These are phyloP conservation scores for Tipula vernalis DNA, from an alignment of 2,888 invertebrate species.

Conservation along the genomic window DNA sequence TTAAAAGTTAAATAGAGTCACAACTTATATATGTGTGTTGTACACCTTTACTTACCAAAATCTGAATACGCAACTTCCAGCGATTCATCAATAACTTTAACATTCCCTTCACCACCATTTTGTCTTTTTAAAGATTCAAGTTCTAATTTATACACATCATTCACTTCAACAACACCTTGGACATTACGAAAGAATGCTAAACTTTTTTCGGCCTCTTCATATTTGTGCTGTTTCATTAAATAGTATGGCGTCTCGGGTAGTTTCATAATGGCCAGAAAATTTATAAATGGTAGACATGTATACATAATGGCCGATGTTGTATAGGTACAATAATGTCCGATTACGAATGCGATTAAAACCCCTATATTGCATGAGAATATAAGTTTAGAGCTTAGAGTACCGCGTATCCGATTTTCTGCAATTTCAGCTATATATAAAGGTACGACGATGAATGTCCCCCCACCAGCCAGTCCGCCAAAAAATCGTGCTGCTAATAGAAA, in stretches of 20 bases:
- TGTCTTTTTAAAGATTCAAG: conserved; percentile 24
- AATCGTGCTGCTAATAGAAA: conserved; percentile 25
- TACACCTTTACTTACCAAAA: conserved; percentile 23
- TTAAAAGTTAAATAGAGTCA: too few relatives aligned
- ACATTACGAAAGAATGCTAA: conserved; percentile 29
- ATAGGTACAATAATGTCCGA: conserved; percentile 27
- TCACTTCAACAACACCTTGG: conserved; percentile 20
- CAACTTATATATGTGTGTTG: background rate
- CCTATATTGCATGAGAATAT: conserved; percentile 29
- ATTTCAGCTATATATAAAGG: conserved; percentile 30
- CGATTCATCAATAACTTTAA: conserved; percentile 14
- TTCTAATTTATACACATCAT: conserved; percentile 25
- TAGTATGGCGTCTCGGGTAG: conserved; percentile 32
- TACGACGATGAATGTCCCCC: conserved; percentile 25
- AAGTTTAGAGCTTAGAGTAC: conserved; percentile 28
- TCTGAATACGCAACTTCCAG: conserved; percentile 22
- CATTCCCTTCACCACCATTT: conserved; percentile 17
- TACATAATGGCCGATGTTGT: conserved; percentile 23
- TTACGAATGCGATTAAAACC: conserved; percentile 24
- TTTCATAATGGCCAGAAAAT: conserved; percentile 24
- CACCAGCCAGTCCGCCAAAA: conserved; percentile 27
- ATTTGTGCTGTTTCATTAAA: conserved; percentile 21
- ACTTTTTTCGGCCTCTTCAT: conserved; percentile 27
- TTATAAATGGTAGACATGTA: conserved; percentile 22
- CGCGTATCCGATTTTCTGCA: conserved; percentile 30